Conservation (phyloP, 2,797 vertebrate species). For the Mus minutoides region DNA sequence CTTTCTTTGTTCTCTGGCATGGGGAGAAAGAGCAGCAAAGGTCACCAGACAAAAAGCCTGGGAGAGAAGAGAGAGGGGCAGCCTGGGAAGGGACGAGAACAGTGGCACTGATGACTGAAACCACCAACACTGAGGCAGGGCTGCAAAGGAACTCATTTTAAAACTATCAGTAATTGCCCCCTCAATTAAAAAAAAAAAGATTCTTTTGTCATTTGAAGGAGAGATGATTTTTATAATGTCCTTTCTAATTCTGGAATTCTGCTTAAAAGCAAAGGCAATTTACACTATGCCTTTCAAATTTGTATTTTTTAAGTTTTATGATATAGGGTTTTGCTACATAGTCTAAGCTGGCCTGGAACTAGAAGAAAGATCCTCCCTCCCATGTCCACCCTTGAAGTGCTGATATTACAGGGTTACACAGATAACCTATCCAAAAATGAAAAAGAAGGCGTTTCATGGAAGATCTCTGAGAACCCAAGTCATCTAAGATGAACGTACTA, state of each 20-base stretch:
- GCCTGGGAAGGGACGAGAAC: background rate
- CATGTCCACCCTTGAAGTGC: background rate
- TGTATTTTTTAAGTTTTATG: background rate
- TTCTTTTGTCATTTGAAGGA: background rate
- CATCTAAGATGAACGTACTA: conserved; percentile 2
- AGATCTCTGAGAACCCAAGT: conserved; percentile 39
- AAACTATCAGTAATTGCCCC: background rate
- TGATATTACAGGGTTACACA: background rate
- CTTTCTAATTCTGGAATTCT: conserved; percentile 38
- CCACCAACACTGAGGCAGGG: background rate
- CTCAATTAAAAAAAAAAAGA: background rate
- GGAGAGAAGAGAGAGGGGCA: background rate
- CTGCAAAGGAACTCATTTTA: conserved; percentile 14
- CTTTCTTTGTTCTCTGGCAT: conserved; percentile 4
- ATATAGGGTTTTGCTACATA: background rate
- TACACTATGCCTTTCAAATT: background rate
- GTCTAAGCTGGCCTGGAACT: background rate
- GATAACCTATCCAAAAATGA: background rate
- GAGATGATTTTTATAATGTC: conserved; percentile 3
- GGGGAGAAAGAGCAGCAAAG: background rate
- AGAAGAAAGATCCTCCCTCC: background rate
- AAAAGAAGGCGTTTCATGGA: background rate
- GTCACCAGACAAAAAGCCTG: background rate
- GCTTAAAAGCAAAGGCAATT: conserved; percentile 47
- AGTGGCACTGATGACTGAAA: background rate